phyloP scores from a whole-genome alignment of 1,140 invertebrate genomes.

The Brachionus calyciflorus region DNA sequence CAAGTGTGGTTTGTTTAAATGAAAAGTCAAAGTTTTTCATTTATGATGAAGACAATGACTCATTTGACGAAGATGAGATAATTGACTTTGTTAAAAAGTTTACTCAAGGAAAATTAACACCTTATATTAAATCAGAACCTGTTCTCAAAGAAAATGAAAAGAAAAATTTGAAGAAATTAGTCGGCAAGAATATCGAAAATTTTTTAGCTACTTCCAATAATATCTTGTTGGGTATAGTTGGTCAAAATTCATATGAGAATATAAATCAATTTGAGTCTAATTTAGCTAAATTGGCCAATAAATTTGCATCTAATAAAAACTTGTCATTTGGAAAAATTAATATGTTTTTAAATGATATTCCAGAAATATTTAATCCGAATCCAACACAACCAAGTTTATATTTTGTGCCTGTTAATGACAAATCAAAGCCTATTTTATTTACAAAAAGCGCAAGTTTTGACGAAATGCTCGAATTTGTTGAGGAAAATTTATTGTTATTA shows the following conservation, averaged over 20 bases:
- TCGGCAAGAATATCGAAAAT: slow-evolving; percentile 6
- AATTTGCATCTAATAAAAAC: not conserved
- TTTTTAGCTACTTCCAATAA: not conserved
- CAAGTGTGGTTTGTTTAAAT: slow-evolving; percentile 6
- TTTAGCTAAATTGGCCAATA: not conserved
- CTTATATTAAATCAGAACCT: not conserved
- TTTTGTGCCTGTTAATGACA: not conserved
- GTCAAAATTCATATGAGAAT: not conserved
- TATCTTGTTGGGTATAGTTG: not conserved
- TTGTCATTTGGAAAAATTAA: not conserved
- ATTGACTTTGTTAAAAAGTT: not conserved
- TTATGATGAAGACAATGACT: slow-evolving; percentile 5
- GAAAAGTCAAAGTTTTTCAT: slow-evolving; percentile 39
- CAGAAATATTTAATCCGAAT: not conserved
- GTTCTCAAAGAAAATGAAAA: not conserved
- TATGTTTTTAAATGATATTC: not conserved
- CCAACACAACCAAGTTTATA: not conserved
- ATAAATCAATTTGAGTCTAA: not conserved
- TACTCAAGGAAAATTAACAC: not conserved
- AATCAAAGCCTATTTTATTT: not conserved
- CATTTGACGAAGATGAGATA: slow-evolving; percentile 2
- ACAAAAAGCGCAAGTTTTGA: not conserved
- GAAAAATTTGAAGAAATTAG: slow-evolving; percentile 18
- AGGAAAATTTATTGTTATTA: not conserved
- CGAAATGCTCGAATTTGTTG: not conserved